phyloP scores from a whole-genome alignment of 2,888 invertebrate species.

The Pyrrhia umbra region DNA sequence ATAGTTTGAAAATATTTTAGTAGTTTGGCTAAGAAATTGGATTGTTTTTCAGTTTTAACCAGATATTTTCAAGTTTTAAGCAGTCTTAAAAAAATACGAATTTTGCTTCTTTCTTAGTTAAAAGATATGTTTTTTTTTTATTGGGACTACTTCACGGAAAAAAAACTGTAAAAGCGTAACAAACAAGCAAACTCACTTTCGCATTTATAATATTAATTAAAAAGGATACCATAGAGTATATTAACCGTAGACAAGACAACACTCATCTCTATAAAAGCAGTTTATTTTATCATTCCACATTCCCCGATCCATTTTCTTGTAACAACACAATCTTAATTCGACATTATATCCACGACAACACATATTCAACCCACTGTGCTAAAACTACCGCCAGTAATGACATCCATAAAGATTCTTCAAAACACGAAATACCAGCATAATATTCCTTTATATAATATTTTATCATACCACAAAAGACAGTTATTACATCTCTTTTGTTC shows the following conservation, averaged over 20 bases:
- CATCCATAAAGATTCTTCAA: conserved; percentile 45
- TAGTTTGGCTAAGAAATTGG: no score
- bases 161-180: no score
- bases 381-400: conserved; percentile 37
- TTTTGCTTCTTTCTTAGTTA: no score
- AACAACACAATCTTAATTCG: conserved; percentile 7
- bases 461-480: conserved; percentile 50
- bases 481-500: conserved; percentile 58
- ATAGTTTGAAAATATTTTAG: no score
- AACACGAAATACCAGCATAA: conserved; percentile 42
- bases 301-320: background rate
- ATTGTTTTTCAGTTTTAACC: no score
- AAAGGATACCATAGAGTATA: background rate
- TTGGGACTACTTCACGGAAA: no score
- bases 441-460: conserved; percentile 25
- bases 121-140: no score
- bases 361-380: conserved; percentile 1
- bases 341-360: conserved; percentile 4
- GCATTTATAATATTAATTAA: no score
- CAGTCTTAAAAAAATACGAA: no score
- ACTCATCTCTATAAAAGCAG: no score
- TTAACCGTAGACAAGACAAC: background rate
- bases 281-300: background rate
- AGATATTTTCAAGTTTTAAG: no score
- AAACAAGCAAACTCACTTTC: no score